Evolutionary conservation across 2,113 vertebrate genomes (phyloP).

Genomic region (Numenius arquata): DNA sequence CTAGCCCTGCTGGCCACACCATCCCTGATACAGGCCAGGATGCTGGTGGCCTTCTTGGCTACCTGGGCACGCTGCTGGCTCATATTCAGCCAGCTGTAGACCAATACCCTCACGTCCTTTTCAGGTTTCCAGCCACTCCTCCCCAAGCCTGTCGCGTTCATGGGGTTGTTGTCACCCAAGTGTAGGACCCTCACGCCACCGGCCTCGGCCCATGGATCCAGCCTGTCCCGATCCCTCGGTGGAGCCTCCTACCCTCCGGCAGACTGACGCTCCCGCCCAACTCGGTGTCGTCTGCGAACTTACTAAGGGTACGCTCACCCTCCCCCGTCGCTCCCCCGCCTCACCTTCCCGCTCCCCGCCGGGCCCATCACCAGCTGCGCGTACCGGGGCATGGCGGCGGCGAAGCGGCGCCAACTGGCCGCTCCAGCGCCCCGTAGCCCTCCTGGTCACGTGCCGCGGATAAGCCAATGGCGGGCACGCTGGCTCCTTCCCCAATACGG

Average conservation of each 20-base stretch:
- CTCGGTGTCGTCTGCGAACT: not conserved
- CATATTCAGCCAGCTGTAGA: not conserved
- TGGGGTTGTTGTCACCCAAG: not conserved
- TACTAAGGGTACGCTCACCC: not conserved
- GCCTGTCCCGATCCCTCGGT: not conserved
- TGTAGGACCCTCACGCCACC: not conserved
- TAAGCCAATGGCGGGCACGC: not conserved
- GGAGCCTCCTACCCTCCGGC: not conserved
- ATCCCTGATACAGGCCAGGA: not conserved
- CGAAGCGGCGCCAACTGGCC: not conserved
- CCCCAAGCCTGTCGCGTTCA: not conserved
- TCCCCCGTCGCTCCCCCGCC: not conserved
- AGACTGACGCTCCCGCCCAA: not conserved
- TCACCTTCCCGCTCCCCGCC: slow-evolving; percentile 96
- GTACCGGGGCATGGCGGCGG: slow-evolving; percentile 84
- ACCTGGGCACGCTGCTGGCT: not conserved
- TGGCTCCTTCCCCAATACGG: not conserved
- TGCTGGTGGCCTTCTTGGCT: not conserved
- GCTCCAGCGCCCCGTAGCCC: not conserved
- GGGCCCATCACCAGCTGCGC: slow-evolving; percentile 97
- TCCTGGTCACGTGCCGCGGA: fast-evolving
- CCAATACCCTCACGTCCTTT: not conserved
- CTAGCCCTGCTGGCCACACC: not conserved
- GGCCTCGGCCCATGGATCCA: not conserved
- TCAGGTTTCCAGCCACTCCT: not conserved